Evolutionary conservation across 2,113 vertebrate genomes (phyloP).

Genomic region (Collichthys lucidus): DNA sequence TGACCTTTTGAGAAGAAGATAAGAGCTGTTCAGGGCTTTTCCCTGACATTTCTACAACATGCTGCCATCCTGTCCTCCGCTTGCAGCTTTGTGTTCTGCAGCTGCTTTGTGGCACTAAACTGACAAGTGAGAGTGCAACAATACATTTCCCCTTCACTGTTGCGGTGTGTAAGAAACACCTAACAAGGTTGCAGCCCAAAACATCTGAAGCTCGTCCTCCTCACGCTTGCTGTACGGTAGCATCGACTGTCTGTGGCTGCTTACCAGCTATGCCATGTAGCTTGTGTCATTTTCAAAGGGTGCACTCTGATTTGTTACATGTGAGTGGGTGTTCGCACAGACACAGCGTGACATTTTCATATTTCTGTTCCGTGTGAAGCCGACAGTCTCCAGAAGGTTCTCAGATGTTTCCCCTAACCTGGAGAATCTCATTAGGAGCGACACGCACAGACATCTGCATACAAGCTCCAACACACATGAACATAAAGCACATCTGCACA

Average conservation of each 20-base stretch:
- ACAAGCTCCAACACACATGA: neutral
- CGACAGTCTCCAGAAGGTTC: conserved; percentile 20
- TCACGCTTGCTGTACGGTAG: neutral
- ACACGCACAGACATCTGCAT: conserved; percentile 1
- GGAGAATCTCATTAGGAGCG: conserved; percentile 41
- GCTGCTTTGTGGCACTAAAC: conserved; percentile 7
- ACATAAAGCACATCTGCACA: conserved; percentile 1
- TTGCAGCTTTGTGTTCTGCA: no score
- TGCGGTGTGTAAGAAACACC: neutral
- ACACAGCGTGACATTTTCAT: conserved; percentile 43
- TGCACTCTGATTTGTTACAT: conserved; percentile 8
- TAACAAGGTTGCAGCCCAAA: neutral
- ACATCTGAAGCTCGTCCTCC: conserved; percentile 4
- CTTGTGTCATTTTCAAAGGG: conserved; percentile 25
- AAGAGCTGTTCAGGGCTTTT: no score
- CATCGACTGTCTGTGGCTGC: neutral
- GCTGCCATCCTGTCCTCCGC: neutral
- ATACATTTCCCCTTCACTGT: neutral
- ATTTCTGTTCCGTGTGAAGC: conserved; percentile 50
- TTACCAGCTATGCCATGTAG: neutral
- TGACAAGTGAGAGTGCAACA: conserved; percentile 6
- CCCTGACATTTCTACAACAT: no score
- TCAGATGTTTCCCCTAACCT: conserved; percentile 39
- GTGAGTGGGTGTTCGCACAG: conserved; percentile 35
- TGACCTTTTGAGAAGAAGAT: no score